These are phyloP conservation scores for Arion vulgaris DNA, from an alignment of 1,140 invertebrate genomes.

Conservation along the genomic window DNA sequence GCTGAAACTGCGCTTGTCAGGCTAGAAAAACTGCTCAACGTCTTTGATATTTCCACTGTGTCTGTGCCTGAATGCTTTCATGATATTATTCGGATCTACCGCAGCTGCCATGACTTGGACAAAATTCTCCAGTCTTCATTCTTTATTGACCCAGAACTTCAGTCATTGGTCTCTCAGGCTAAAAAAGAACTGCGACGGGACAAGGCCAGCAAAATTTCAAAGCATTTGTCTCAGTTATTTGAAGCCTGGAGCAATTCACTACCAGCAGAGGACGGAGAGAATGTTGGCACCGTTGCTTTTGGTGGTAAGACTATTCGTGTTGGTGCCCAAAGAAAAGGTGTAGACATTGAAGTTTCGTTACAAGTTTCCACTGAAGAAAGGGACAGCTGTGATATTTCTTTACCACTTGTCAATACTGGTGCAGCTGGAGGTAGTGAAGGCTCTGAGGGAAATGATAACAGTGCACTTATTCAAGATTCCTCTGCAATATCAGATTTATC, in stretches of 20 bases:
- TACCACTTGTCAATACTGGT: not conserved
- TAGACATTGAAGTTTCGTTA: conserved; percentile 11
- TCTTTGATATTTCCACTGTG: conserved; percentile 40
- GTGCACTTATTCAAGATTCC: conserved; percentile 2
- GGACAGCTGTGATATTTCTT: not conserved
- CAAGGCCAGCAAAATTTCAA: conserved; percentile 55
- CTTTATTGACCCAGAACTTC: conserved; percentile 57
- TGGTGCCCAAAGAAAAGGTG: conserved; percentile 12
- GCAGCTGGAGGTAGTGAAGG: conserved; percentile 6
- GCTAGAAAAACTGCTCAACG: conserved; percentile 45
- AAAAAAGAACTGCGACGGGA: conserved; percentile 52
- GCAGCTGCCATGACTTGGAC: conserved; percentile 66
- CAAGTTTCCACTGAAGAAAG: conserved; percentile 4
- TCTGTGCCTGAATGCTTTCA: conserved; percentile 42
- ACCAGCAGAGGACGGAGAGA: conserved; percentile 5
- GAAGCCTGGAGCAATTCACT: conserved; percentile 55
- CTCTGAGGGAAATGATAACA: not conserved
- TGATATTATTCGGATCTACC: conserved; percentile 61
- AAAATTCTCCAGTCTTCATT: conserved; percentile 74
- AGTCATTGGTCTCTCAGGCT: conserved; percentile 51
- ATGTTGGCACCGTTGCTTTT: conserved; percentile 7
- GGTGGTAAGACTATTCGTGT: conserved; percentile 24
- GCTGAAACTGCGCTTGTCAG: conserved; percentile 49
- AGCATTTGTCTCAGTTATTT: conserved; percentile 56
- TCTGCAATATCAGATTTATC: not conserved